Conservation (phyloP, 2,797 vertebrate genomes). For the Tangara arthus region DNA sequence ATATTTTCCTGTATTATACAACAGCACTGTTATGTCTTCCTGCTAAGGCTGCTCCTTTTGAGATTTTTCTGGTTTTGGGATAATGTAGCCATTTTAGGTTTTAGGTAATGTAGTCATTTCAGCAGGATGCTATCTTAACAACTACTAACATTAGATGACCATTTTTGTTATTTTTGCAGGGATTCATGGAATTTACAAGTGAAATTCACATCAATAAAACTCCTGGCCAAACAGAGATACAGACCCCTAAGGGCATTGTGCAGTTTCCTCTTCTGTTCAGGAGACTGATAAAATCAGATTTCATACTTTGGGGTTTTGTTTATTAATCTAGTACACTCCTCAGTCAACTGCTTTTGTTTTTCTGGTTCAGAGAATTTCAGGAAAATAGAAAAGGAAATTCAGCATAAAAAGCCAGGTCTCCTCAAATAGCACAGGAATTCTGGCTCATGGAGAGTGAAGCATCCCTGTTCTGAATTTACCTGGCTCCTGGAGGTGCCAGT, state of each 20-base stretch:
- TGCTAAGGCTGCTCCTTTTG: not conserved
- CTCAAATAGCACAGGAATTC: not conserved
- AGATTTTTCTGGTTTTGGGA: not conserved
- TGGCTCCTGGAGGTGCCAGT: not conserved
- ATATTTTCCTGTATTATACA: not conserved
- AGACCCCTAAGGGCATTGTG: not conserved
- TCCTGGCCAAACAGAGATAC: not conserved
- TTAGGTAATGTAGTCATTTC: not conserved
- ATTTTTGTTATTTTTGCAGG: not conserved
- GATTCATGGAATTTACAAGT: not conserved
- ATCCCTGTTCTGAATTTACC: not conserved
- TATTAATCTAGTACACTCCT: not conserved
- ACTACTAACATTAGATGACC: not conserved
- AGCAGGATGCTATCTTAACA: not conserved
- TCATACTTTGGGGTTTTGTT: not conserved
- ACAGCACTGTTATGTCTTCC: not conserved
- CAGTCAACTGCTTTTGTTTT: not conserved
- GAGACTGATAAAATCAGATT: not conserved
- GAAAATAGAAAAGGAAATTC: not conserved
- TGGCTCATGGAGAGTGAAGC: not conserved
- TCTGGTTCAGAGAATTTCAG: not conserved
- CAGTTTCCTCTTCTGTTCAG: not conserved
- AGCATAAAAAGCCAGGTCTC: not conserved
- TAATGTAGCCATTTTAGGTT: not conserved
- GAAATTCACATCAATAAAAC: not conserved